Base-by-base conservation (phyloP, 2,797 vertebrate species). In the Sebastes hubbsi region DNA sequence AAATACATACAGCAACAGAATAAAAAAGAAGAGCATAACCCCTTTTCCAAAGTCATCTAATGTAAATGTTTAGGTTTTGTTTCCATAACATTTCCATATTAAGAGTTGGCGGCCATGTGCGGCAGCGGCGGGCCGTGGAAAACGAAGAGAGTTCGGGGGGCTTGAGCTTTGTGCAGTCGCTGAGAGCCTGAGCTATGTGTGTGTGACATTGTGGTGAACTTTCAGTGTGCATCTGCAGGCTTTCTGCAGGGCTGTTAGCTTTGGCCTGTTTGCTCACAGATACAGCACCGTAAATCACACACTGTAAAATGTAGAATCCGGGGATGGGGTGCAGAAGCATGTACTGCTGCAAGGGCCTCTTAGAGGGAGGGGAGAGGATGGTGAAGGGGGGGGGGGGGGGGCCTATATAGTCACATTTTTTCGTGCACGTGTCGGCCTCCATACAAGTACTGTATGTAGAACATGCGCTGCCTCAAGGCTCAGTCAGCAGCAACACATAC, bases 231-330 rank as follows among this genome's bases (percentile, higher is more conserved):
- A 96, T 97, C 96, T 97, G 95, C 75, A 89, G 94, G 95, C 96
- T 96, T 96, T 96, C 97, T 97, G 94, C 94, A 72, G 95, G 92
- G 87, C 94, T 97, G 96, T 97, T 98, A 96, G 97, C 96, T 97
- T 97, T 98, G 97, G 97, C 96, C 97, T 95, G 94, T 94, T 95
- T 91, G 82, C 95, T 91, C 86, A 93, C 93, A 96, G 94, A 94
- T 96, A 92, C 95, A 95, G 96, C 95, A 94, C 94, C 87, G 96
- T 98, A 98, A 98, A 98, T 97, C 97, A 97, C 90, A 84, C 94
- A 81, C 95, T 95, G 95, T 94, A 96, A 96, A 94, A 93, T 24
- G 76, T 87, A 93, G 87, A 96, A 96, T 94, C 95, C 92, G 91
- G 91, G 87, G 95, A 92, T 91, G 93, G 95, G 93, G 95, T 90